Percentiles rank a stretch among this genome's conserved stretches.
These are phyloP conservation scores for Apostichopus leukothele DNA, from an alignment of 53 echinoderm and acorn worm genomes.

Conservation along the genomic window DNA sequence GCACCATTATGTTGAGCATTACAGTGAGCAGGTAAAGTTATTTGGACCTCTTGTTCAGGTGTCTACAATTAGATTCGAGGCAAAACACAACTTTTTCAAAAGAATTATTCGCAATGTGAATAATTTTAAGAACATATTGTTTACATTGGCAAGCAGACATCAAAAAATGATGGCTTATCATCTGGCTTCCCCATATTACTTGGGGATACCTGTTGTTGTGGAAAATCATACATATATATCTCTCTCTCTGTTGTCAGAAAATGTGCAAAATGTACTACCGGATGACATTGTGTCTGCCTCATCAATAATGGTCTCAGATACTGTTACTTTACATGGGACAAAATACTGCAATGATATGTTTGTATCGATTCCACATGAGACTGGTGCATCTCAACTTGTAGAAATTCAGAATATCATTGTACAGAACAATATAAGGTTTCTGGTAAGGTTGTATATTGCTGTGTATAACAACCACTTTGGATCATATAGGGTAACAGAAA, in stretches of 20 bases:
- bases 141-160: conserved; percentile 24
- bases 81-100: conserved; percentile 46
- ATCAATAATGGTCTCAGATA: conserved; percentile 25
- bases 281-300: neutral
- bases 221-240: neutral
- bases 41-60: conserved; percentile 46
- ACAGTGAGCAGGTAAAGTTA: conserved; percentile 11
- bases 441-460: conserved; percentile 4
- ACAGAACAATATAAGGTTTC: neutral
- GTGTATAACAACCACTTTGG: neutral
- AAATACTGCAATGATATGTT: conserved; percentile 45
- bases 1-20: conserved; percentile 53
- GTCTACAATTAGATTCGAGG: conserved; percentile 42
- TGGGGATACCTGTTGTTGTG: neutral
- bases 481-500: conserved; percentile 15
- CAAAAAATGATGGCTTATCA: conserved; percentile 51
- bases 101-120: conserved; percentile 15
- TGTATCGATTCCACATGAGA: neutral
- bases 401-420: conserved; percentile 15
- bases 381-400: neutral
- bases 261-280: conserved; percentile 10
- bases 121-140: conserved; percentile 45
- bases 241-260: conserved; percentile 26
- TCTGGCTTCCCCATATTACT: conserved; percentile 17
- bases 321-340: conserved; percentile 25